phyloP scores from a whole-genome alignment of 1,140 invertebrate species.

The Drosophila auraria region DNA sequence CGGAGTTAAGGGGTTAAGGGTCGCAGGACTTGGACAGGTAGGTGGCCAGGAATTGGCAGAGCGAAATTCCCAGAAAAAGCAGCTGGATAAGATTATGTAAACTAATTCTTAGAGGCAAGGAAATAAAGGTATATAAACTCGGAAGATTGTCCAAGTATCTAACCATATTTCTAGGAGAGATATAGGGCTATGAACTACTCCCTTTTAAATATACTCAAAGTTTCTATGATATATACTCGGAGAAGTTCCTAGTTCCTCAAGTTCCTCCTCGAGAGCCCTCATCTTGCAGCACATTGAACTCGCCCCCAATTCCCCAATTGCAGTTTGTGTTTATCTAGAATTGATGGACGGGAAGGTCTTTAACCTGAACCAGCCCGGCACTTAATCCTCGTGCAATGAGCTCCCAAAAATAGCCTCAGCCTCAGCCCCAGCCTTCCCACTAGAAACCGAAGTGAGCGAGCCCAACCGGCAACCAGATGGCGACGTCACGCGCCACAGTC shows the following conservation, averaged over 20 bases:
- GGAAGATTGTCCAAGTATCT: not conserved
- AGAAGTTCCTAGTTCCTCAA: not conserved
- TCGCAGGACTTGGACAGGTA: constrained; percentile 13
- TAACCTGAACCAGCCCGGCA: constrained; percentile 55
- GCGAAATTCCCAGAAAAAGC: constrained; percentile 8
- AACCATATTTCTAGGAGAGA: not conserved
- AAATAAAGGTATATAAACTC: not conserved
- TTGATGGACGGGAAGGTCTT: constrained; percentile 59
- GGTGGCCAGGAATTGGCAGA: not conserved
- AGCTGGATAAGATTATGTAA: constrained; percentile 30
- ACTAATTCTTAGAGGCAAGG: not conserved
- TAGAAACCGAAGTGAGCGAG: constrained; percentile 14
- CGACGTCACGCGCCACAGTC: constrained; percentile 42
- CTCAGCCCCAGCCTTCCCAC: not conserved
- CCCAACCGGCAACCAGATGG: constrained; percentile 31
- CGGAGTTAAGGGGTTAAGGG: constrained; percentile 18
- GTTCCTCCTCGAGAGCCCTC: not conserved
- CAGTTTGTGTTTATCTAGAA: constrained; percentile 26
- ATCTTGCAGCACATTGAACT: constrained; percentile 33
- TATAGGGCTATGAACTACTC: not conserved
- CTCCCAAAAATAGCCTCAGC: constrained; percentile 55
- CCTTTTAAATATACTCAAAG: not conserved
- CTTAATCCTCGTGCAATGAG: constrained; percentile 54
- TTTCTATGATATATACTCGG: not conserved
- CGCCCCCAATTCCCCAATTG: constrained; percentile 25